Evolutionary conservation across 1,140 invertebrate species (phyloP).

Genomic region (Platorchestia sp.): DNA sequence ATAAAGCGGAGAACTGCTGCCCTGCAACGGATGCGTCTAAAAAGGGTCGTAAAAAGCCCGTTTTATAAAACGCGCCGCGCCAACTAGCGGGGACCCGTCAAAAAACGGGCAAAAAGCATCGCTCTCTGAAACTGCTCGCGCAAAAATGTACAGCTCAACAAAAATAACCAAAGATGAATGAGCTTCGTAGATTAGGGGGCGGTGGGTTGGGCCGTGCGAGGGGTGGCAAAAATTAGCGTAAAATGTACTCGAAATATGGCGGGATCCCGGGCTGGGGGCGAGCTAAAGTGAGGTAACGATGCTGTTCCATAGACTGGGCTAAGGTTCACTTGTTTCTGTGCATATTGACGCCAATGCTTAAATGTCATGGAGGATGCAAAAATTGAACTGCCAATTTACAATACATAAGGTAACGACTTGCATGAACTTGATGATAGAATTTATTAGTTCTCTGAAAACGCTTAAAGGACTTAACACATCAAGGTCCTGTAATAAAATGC

Average conservation of each 20-base stretch:
- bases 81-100: conserved; percentile 22
- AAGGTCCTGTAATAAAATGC: background rate
- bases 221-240: background rate
- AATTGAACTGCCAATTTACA: background rate
- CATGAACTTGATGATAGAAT: background rate
- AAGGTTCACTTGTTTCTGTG: background rate
- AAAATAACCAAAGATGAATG: conserved; percentile 47
- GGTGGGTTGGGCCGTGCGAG: background rate
- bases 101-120: conserved; percentile 15
- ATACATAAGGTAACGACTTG: background rate
- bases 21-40: background rate
- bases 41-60: background rate
- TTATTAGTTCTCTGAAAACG: background rate
- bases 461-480: background rate
- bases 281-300: background rate
- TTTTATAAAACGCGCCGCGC: conserved; percentile 21
- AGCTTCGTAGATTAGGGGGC: conserved; percentile 29
- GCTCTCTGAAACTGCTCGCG: conserved; percentile 3
- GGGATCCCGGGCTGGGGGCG: background rate
- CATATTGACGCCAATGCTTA: background rate
- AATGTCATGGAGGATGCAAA: background rate
- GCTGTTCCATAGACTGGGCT: background rate
- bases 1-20: background rate
- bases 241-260: conserved; percentile 30
- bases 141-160: conserved; percentile 12